Percentiles rank a stretch among this genome's conserved stretches.
Evolutionary conservation across 2,797 vertebrate genomes (phyloP).

Genomic region (Enteromius viviparus): DNA sequence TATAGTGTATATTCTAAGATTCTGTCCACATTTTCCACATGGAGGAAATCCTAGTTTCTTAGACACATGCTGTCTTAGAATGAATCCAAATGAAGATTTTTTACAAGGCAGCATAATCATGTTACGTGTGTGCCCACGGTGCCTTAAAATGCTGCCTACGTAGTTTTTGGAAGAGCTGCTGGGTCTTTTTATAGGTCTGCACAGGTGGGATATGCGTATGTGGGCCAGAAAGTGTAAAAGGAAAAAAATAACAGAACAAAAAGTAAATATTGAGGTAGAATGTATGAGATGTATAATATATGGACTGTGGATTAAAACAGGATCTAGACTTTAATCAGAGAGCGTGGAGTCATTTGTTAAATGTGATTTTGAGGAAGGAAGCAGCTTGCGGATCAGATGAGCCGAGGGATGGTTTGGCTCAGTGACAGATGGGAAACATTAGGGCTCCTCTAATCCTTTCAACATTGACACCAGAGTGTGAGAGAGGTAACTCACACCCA

Average conservation of each 20-base stretch:
- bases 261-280: background rate
- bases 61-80: background rate
- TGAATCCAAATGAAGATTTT: background rate
- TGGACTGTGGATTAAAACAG: background rate
- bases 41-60: background rate
- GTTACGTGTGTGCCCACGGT: background rate
- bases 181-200: conserved; percentile 33
- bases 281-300: background rate
- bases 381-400: conserved; percentile 55
- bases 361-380: conserved; percentile 53
- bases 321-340: conserved; percentile 40
- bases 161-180: conserved; percentile 30
- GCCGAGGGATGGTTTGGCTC: conserved; percentile 56
- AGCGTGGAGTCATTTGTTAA: conserved; percentile 55
- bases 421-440: conserved; percentile 64
- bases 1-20: background rate
- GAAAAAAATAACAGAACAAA: background rate
- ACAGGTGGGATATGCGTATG: conserved; percentile 16
- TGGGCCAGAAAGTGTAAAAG: background rate
- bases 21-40: background rate
- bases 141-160: conserved; percentile 30
- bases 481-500: conserved; percentile 58
- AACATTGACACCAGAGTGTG: conserved; percentile 62
- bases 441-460: conserved; percentile 64
- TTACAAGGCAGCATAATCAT: background rate